Percentiles rank a stretch among this genome's conserved stretches.
These are phyloP conservation scores for Trissoscelio sp. DNA, from an alignment of 2,888 invertebrate genomes.

Conservation along the genomic window DNA sequence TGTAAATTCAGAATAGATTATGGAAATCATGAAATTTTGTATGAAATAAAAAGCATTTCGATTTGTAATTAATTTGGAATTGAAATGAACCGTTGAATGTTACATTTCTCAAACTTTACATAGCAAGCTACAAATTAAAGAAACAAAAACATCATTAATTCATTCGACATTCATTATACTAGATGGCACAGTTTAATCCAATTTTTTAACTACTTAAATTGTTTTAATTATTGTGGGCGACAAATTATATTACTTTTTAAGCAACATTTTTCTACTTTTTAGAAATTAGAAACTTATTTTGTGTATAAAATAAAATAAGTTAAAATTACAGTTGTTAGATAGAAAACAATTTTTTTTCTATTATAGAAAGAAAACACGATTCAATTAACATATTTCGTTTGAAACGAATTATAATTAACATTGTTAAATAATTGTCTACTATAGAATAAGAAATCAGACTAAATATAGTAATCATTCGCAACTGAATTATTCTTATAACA, in stretches of 20 bases:
- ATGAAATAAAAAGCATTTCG: slow-evolving; percentile 22
- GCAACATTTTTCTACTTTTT: too few relatives aligned
- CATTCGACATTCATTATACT: not conserved
- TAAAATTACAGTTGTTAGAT: too few relatives aligned
- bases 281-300: too few relatives aligned
- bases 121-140: not conserved
- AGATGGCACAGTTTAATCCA: too few relatives aligned
- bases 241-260: too few relatives aligned
- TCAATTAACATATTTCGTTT: too few relatives aligned
- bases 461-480: not conserved
- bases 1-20: slow-evolving; percentile 50
- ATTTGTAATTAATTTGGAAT: slow-evolving; percentile 37
- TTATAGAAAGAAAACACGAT: too few relatives aligned
- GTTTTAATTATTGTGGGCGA: too few relatives aligned
- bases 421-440: not conserved
- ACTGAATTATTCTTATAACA: not conserved
- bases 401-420: too few relatives aligned
- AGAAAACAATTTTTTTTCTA: too few relatives aligned
- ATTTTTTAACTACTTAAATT: too few relatives aligned
- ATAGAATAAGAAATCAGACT: not conserved
- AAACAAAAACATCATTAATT: not conserved
- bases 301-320: too few relatives aligned
- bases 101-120: slow-evolving; percentile 4
- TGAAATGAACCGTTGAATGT: slow-evolving; percentile 7
- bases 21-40: slow-evolving; percentile 40